These are phyloP conservation scores for Adelges cooleyi DNA, from an alignment of 1,140 invertebrate genomes.

Conservation along the genomic window DNA sequence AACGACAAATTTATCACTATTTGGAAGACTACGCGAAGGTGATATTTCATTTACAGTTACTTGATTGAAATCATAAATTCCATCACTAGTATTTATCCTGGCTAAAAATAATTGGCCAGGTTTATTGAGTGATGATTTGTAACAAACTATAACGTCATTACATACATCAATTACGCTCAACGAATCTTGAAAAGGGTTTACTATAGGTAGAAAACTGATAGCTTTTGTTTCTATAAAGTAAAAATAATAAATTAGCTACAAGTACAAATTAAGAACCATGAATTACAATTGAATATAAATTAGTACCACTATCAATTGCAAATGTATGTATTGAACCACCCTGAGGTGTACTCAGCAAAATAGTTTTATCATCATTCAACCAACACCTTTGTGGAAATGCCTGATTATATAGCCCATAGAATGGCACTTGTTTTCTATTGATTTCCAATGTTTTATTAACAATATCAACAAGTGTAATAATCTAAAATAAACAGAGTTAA, in stretches of 20 bases:
- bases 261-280: too few relatives aligned
- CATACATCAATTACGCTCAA: conserved; percentile 43
- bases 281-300: too few relatives aligned
- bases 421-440: conserved; percentile 35
- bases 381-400: conserved; percentile 50
- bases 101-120: conserved; percentile 18
- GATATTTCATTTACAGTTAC: conserved; percentile 11
- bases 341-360: conserved; percentile 55
- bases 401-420: conserved; percentile 51
- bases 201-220: conserved; percentile 40
- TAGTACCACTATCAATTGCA: conserved; percentile 18
- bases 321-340: conserved; percentile 10
- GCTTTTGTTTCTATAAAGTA: conserved; percentile 39
- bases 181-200: conserved; percentile 34
- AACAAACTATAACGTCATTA: conserved; percentile 42
- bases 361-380: conserved; percentile 46
- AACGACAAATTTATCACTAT: conserved; percentile 11
- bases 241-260: too few relatives aligned
- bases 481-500: too few relatives aligned
- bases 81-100: background rate
- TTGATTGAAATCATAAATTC: conserved; percentile 19
- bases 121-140: conserved; percentile 37
- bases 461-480: conserved; percentile 5
- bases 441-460: background rate
- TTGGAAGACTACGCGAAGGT: background rate